Evolutionary conservation across 1,140 invertebrate species (phyloP), one percentile per base, ranked within the genome.

Genomic region (Monomorium pharaonis): DNA sequence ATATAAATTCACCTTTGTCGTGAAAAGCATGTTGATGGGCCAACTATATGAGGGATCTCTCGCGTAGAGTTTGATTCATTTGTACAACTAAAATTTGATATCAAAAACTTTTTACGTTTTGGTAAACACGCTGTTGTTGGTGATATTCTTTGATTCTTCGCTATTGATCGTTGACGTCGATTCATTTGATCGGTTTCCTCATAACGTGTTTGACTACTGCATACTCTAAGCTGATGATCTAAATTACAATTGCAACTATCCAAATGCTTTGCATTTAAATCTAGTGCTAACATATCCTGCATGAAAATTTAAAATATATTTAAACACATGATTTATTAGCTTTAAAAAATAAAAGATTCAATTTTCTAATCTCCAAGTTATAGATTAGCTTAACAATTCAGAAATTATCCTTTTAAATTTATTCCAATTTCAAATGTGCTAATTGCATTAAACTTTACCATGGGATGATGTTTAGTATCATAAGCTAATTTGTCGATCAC

Each of bases 401-500:
- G 14, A 65, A 47, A 47, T n/a, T 33, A 37, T 24, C 7, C 12
- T 30, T 33, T 51, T 42, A 10, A n/a, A n/a, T 54, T 76, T 47
- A 33, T 12, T 24, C n/a, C 1, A n/a, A 44, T 18, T 69, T 42
- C 9, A 54, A 56, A 56, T 47, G 14, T 44, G 24, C 2, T 30
- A 76, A 18, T 54, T 18, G 30, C 56, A 9, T 0, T 18, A 30
- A 47, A 67, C 70, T 92, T 92, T 90, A 95, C 94, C 27, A 88
- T 88, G 7, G 94, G 93, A 92, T 94, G 92, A 87, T 94, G 92
- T 42, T 91, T 88, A 10, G 92, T 94, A 77, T 94, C 93, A 44
- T 94, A 94, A 44, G 94, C 92, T 42, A 95, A 90, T 90, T 76
- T 92, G 76, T 95, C 91, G 56, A 95, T 94, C 33, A 93, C 84